These are phyloP conservation scores for Malacoctenus gilli DNA, from an alignment of 2,797 vertebrate genomes.

Conservation along the genomic window DNA sequence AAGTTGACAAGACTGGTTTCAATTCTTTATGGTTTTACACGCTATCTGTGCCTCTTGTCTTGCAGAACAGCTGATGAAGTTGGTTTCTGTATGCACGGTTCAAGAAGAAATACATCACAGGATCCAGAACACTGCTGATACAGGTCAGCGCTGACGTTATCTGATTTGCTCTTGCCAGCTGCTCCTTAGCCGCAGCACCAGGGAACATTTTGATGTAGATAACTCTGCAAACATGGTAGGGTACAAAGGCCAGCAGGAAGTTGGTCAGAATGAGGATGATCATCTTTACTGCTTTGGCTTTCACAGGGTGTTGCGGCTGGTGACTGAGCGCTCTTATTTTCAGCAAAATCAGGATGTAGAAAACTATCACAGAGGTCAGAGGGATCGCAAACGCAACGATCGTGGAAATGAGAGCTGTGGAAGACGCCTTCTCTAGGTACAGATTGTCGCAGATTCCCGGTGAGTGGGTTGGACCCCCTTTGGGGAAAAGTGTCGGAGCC, in stretches of 20 bases:
- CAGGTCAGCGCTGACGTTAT: slow-evolving; percentile 81
- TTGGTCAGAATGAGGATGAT: slow-evolving; percentile 75
- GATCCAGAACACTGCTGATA: slow-evolving; percentile 76
- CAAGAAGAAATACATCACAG: slow-evolving; percentile 82
- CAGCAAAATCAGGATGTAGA: slow-evolving; percentile 74
- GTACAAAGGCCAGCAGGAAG: slow-evolving; percentile 79
- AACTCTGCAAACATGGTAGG: slow-evolving; percentile 78
- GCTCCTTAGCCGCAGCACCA: background rate
- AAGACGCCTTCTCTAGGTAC: slow-evolving; percentile 74
- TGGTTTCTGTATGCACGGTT: slow-evolving; percentile 65
- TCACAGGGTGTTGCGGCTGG: slow-evolving; percentile 36
- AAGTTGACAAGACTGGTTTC: background rate
- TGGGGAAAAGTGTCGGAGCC: slow-evolving; percentile 69
- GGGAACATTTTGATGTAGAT: slow-evolving; percentile 68
- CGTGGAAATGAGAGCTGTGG: slow-evolving; percentile 70
- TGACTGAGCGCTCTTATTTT: slow-evolving; percentile 67
- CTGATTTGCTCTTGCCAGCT: slow-evolving; percentile 66
- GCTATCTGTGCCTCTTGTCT: slow-evolving; percentile 1
- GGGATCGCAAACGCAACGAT: slow-evolving; percentile 76
- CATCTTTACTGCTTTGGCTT: slow-evolving; percentile 73
- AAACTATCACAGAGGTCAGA: slow-evolving; percentile 63
- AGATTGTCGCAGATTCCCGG: slow-evolving; percentile 68
- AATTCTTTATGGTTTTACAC: background rate
- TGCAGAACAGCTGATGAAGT: slow-evolving; percentile 66
- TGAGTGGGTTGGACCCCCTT: slow-evolving; percentile 17